Evolutionary conservation across 2,797 vertebrate species (phyloP).

Genomic region (Onychomys arenicola): DNA sequence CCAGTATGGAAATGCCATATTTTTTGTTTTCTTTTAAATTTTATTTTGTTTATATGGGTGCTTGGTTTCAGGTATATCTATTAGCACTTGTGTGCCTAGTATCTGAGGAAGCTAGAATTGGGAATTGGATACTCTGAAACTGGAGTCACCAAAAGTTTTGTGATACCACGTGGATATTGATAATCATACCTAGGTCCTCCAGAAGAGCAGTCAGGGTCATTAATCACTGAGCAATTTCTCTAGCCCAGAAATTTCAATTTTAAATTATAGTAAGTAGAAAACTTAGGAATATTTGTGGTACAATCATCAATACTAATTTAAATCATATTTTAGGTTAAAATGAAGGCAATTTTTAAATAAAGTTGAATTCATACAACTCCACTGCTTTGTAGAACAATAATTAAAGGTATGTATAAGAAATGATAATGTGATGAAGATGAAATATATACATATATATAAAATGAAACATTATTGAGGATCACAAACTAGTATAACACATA

Average conservation of each 20-base stretch:
- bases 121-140: background rate
- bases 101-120: background rate
- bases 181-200: background rate
- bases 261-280: background rate
- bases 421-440: background rate
- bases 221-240: background rate
- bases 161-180: background rate
- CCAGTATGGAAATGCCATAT: background rate
- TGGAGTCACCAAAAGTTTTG: background rate
- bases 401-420: background rate
- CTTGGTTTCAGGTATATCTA: background rate
- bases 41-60: background rate
- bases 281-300: background rate
- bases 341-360: background rate
- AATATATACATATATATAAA: background rate
- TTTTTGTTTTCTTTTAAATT: background rate
- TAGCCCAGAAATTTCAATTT: background rate
- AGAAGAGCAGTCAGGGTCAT: background rate
- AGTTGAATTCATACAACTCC: background rate
- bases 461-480: background rate
- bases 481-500: background rate
- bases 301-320: background rate
- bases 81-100: background rate
- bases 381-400: background rate
- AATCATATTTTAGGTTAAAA: background rate